Evolutionary conservation across 2,888 invertebrate species (phyloP).

Genomic region (Apoderus coryli): DNA sequence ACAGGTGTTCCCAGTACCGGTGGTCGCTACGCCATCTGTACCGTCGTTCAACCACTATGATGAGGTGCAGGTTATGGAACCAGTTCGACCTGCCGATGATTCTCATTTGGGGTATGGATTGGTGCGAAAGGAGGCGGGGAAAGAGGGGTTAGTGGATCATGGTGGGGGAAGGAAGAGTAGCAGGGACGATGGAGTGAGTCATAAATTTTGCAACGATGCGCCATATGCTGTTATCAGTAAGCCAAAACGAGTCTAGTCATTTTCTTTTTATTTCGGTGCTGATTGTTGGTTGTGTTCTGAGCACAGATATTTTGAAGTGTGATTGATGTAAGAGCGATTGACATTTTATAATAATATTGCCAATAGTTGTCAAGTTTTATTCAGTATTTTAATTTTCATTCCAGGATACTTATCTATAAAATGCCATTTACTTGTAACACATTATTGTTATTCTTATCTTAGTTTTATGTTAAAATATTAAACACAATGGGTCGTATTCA

Average conservation of each 20-base stretch:
- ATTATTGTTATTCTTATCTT: too few species aligned
- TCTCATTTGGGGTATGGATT: slow-evolving; percentile 69
- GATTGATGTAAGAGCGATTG: too few species aligned
- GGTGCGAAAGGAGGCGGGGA: slow-evolving; percentile 49
- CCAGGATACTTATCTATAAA: too few species aligned
- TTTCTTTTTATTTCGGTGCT: too few species aligned
- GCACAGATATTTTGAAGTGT: too few species aligned
- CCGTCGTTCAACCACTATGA: slow-evolving; percentile 58
- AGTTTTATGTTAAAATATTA: too few species aligned
- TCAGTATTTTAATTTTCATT: too few species aligned
- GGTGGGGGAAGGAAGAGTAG: slow-evolving; percentile 12
- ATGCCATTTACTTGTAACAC: too few species aligned
- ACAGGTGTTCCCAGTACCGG: slow-evolving; percentile 40
- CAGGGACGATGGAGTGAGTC: slow-evolving; percentile 38
- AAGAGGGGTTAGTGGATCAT: slow-evolving; percentile 24
- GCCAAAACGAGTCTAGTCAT: slow-evolving; percentile 66
- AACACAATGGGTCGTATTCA: too few species aligned
- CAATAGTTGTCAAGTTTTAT: too few species aligned
- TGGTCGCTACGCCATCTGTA: slow-evolving; percentile 16
- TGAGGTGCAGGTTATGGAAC: slow-evolving; percentile 49
- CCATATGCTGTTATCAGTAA: slow-evolving; percentile 76
- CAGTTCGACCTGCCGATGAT: slow-evolving; percentile 62
- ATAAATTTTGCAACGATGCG: slow-evolving; percentile 58
- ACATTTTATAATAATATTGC: too few species aligned
- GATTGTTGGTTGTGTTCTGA: too few species aligned